Evolutionary conservation across 2,888 invertebrate species (phyloP), one percentile per base, ranked within the genome.

Genomic region (Salticus scenicus): DNA sequence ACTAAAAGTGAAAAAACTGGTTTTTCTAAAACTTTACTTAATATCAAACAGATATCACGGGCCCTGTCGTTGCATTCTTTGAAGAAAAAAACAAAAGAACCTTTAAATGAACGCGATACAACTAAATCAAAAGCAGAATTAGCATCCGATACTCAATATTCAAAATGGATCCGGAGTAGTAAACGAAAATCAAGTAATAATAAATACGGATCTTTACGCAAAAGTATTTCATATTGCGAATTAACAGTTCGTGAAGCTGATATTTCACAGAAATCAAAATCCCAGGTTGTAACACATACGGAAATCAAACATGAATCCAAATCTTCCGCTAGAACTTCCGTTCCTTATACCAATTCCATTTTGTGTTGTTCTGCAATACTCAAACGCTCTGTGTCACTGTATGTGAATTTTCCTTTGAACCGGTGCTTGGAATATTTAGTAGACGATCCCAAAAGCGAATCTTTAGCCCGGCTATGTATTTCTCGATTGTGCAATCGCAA

Each of bases 141-240:
- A 12, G 28, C 57, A 5, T 8, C 71, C 2, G 28, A n/a, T 33
- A 20, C 14, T 7, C 24, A 31, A 0, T 27, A 63, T 27, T 37
- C 69, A 0, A 82, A 82, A 51, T 71, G 76, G 76, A 51, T 51
- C 1, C 37, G 76, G 28, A 76, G 71, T n/a, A 83, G 82, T 20
- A 83, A 83, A 33, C 63, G 71, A 5, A 83, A 76, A 72, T 42
- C 42, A 7, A 74, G 74, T 57, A 83, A 71, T 51, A 17, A 37
- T 33, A 84, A 84, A 31, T 84, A 73, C 17, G 78, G 84, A 12
- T 78, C 84, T 7, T 28, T 84, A 17, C 77, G 84, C 28, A 84
- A 84, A 20, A 78, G 84, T 73, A 30, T 84, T 1, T 84, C 84
- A 0, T 84, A 84, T 47, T 73, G 77, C 30, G 84, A 84, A 73